phyloP scores from a whole-genome alignment of 64 coral and sea anemone genomes.

The Platygyra sinensis region DNA sequence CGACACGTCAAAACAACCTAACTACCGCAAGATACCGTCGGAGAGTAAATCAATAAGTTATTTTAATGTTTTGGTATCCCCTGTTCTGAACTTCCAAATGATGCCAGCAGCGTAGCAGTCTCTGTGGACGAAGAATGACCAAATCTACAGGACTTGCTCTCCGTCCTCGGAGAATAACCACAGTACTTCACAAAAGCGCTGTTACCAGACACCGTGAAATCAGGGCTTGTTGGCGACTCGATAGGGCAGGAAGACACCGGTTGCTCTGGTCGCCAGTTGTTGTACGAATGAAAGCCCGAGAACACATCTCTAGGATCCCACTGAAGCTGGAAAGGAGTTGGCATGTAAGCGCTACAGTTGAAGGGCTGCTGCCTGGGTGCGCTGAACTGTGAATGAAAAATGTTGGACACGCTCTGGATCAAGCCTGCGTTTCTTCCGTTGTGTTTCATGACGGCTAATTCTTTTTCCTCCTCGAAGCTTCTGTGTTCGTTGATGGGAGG shows the following conservation, averaged over 20 bases:
- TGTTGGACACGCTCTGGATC: slow-evolving; percentile 30
- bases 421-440: not conserved
- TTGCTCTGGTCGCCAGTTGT: slow-evolving; percentile 16
- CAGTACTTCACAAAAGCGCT: slow-evolving; percentile 22
- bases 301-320: not conserved
- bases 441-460: not conserved
- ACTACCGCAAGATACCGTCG: no score
- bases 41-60: not conserved
- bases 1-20: not conserved
- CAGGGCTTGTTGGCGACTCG: slow-evolving; percentile 5
- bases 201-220: slow-evolving; percentile 16
- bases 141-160: not conserved
- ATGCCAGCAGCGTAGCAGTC: slow-evolving; percentile 11
- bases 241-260: not conserved
- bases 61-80: not conserved
- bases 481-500: not conserved
- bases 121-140: slow-evolving; percentile 5
- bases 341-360: slow-evolving; percentile 26
- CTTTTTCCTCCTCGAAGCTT: not conserved
- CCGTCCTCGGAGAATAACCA: not conserved
- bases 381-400: slow-evolving; percentile 12
- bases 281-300: not conserved
- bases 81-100: slow-evolving; percentile 26
- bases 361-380: not conserved
- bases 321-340: slow-evolving; percentile 17